A percentile compares a stretch with the other conserved stretches of the same genome.
Evolutionary conservation across 1,140 invertebrate species (phyloP).

Genomic region (Brachionus manjavacas): DNA sequence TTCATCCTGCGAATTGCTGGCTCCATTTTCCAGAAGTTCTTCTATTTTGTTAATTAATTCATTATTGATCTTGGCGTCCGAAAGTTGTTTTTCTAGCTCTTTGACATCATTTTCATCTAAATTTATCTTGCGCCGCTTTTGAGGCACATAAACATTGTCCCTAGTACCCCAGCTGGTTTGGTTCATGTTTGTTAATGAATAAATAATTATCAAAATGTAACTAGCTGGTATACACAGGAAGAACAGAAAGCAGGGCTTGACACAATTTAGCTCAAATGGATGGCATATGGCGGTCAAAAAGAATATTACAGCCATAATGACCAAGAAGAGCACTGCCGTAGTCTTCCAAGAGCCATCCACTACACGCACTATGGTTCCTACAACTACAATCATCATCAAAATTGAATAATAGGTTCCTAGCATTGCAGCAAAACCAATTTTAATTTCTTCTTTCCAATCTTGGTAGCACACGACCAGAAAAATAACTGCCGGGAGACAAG

Average conservation of each 20-base stretch:
- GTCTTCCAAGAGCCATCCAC: constrained; percentile 51
- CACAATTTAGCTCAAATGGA: constrained; percentile 65
- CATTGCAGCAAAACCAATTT: constrained; percentile 49
- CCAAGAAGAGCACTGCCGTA: constrained; percentile 50
- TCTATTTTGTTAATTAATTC: constrained; percentile 31
- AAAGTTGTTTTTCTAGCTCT: constrained; percentile 24
- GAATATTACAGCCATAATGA: constrained; percentile 55
- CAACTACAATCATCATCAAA: constrained; percentile 55
- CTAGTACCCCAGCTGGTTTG: constrained; percentile 84
- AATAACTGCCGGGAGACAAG: constrained; percentile 59
- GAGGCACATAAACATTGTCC: constrained; percentile 58
- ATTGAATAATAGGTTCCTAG: constrained; percentile 51
- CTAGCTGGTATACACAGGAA: constrained; percentile 86
- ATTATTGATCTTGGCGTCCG: constrained; percentile 25
- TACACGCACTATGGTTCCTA: constrained; percentile 51
- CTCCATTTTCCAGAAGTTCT: constrained; percentile 24
- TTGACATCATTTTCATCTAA: constrained; percentile 32
- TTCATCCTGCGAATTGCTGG: constrained; percentile 39
- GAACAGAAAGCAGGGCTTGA: constrained; percentile 74
- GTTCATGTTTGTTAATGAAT: constrained; percentile 82
- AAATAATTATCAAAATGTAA: constrained; percentile 85
- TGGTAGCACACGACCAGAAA: constrained; percentile 60
- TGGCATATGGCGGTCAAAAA: constrained; percentile 71
- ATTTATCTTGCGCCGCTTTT: constrained; percentile 32
- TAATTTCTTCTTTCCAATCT: constrained; percentile 59